Evolutionary conservation across 2,888 invertebrate species (phyloP), one percentile per base, ranked within the genome.

Genomic region (Gisinianus flammeolus): DNA sequence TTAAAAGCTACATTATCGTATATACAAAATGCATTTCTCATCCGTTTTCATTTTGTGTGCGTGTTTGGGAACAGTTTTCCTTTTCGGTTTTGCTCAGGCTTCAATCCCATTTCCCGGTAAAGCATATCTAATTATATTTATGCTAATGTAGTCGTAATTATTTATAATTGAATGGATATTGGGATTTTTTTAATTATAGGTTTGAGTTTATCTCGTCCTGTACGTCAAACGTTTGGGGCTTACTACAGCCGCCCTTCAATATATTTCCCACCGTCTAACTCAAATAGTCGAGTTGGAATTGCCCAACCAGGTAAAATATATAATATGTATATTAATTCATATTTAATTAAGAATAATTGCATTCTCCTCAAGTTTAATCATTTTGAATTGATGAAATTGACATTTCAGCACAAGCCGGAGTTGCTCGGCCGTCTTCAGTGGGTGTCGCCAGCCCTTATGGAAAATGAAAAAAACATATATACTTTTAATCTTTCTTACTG

Each of bases 381-480:
- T 19, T 44, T 44, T 44, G 44, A 44, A 54, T 8, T n/a, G 16
- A 12, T 54, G 8, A 5, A 5, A 54, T 54, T 54, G 16, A 4
- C 16, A 16, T 44, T 44, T 16, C 44, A 44, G 44, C 44, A 4
- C 31, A 52, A 6, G 62, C 69, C 16, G 76, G 76, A 16, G 24
- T 76, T 2, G 76, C 76, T 16, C 19, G 64, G 12, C 77, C 77
- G 0, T 22, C 77, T 0, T 10, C 67, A 30, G 26, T 72, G 12
- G 77, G 77, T 19, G 66, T 70, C 8, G 77, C 77, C 0, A 71
- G 77, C 44, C 77, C 77, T 44, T 70, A 77, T 64, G 77, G 77
- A 77, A 77, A 77, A 58, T 77, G 28, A 66, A 33, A 35, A 54
- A 28, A 26, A 66, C 4, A 6, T 10, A 28, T 26, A 22, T 66